Evolutionary conservation across 2,113 vertebrate species (phyloP).

Genomic region (Hippocampus guttulatus): DNA sequence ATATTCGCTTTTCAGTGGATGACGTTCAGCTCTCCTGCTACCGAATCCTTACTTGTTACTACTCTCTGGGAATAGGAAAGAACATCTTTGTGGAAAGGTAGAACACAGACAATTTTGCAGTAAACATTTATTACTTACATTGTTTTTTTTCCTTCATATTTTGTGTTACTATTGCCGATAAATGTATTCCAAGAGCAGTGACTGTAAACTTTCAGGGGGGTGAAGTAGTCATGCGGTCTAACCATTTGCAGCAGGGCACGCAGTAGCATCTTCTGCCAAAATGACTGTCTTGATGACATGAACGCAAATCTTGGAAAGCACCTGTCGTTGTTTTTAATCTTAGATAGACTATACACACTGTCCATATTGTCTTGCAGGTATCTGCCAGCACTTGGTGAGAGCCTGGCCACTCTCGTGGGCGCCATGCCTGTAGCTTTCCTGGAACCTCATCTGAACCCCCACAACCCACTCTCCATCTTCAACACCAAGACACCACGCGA

Average conservation of each 20-base stretch:
- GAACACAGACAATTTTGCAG: not conserved
- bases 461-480: conserved; percentile 91
- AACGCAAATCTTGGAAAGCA: not conserved
- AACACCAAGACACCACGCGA: conserved; percentile 93
- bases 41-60: conserved; percentile 86
- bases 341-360: not conserved
- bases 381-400: conserved; percentile 89
- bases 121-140: no score
- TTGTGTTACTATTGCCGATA: no score
- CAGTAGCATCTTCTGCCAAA: no score
- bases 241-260: no score
- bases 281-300: no score
- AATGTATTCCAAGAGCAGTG: no score
- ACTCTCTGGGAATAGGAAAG: conserved; percentile 89
- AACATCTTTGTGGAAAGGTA: conserved; percentile 95
- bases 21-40: conserved; percentile 96
- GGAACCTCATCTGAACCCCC: conserved; percentile 84
- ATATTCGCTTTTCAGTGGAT: conserved; percentile 76
- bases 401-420: conserved; percentile 85
- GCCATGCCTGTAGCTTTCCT: conserved; percentile 96
- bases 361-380: conserved; percentile 70
- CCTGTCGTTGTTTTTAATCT: not conserved
- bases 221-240: no score
- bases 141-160: no score
- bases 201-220: no score